Evolutionary conservation across 2,797 vertebrate genomes (phyloP).

Genomic region (Brachyrhaphis roseni): DNA sequence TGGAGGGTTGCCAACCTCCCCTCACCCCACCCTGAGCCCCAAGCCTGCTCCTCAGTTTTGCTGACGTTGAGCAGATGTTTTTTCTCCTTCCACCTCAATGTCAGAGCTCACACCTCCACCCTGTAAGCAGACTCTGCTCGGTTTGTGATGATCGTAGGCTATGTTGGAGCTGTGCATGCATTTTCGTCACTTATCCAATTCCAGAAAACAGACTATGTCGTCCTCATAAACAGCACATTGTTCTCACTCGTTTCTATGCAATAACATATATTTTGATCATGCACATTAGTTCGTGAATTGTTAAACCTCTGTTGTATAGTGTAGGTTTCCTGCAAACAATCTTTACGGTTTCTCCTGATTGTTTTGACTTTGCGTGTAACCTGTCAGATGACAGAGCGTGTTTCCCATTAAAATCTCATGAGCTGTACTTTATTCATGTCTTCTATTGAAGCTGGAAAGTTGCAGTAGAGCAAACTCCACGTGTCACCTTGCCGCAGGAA

Average conservation of each 20-base stretch:
- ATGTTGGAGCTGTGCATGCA: not conserved
- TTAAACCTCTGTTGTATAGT: not conserved
- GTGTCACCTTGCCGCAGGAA: conserved; percentile 8
- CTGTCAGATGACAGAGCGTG: not conserved
- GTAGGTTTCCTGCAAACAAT: not conserved
- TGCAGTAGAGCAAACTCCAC: conserved; percentile 1
- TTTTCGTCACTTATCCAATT: not conserved
- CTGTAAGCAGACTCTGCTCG: not conserved
- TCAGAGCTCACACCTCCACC: not conserved
- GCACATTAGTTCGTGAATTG: not conserved
- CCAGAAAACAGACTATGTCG: not conserved
- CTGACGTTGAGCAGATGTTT: conserved; percentile 1
- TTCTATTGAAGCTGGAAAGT: not conserved
- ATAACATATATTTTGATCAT: not conserved
- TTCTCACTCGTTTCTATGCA: not conserved
- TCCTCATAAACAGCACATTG: not conserved
- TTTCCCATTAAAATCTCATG: not conserved
- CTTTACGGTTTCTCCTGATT: not conserved
- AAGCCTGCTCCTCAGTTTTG: not conserved
- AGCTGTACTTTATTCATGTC: not conserved
- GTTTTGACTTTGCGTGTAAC: not conserved
- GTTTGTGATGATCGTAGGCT: conserved; percentile 1
- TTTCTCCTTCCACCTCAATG: conserved; percentile 1
- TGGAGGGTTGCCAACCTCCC: not conserved
- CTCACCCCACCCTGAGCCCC: not conserved